phyloP scores from a whole-genome alignment of 2,888 invertebrate genomes.

The Andrena bicolor region DNA sequence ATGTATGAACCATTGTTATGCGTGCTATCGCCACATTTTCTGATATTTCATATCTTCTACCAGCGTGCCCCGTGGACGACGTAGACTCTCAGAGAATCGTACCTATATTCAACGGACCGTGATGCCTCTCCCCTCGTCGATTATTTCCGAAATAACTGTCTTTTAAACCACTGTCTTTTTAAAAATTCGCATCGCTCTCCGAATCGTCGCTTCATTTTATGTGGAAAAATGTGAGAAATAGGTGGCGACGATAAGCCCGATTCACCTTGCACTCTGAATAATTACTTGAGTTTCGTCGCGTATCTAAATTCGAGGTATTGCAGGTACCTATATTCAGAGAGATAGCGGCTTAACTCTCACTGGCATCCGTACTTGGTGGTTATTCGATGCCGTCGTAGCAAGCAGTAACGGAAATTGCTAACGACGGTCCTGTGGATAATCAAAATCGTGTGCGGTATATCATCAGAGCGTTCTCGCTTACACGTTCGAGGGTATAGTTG shows the following conservation, averaged over 20 bases:
- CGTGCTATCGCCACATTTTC: slow-evolving; percentile 5
- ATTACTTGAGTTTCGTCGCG: background rate
- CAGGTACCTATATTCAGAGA: slow-evolving; percentile 23
- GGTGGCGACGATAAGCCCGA: background rate
- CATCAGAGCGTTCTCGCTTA: slow-evolving; percentile 19
- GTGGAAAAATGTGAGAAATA: background rate
- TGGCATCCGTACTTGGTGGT: slow-evolving; percentile 53
- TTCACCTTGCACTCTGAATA: background rate
- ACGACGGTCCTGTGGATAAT: slow-evolving; percentile 59
- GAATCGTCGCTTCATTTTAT: background rate
- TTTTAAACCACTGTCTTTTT: background rate
- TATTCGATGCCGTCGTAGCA: slow-evolving; percentile 50
- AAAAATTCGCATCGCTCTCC: background rate
- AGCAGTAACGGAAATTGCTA: slow-evolving; percentile 57
- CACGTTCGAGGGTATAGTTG: slow-evolving; percentile 2
- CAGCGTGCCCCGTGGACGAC: background rate
- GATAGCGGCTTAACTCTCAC: slow-evolving; percentile 51
- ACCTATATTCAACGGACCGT: background rate
- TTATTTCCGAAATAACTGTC: background rate
- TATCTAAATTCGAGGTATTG: slow-evolving; percentile 31
- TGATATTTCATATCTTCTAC: slow-evolving; percentile 5
- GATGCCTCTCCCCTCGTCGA: background rate
- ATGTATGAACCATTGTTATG: slow-evolving; percentile 23
- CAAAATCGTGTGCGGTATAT: slow-evolving; percentile 49
- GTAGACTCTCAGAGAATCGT: background rate